Conservation (phyloP, 2,113 vertebrate genomes). For the Aegotheles bennettii region DNA sequence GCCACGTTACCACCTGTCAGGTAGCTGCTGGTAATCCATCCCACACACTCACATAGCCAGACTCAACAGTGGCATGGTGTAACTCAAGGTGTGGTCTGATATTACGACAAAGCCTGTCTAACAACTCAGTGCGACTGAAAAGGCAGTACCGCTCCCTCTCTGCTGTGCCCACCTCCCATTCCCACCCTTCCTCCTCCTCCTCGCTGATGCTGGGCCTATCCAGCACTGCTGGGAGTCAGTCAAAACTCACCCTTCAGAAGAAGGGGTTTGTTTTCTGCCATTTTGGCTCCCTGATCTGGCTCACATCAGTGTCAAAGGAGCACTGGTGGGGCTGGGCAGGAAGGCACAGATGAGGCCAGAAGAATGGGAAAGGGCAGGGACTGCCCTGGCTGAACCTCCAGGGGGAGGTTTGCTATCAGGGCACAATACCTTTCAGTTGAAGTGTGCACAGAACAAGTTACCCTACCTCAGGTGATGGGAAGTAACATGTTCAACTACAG, state of each 20-base stretch:
- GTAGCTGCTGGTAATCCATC: neutral
- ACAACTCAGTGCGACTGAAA: neutral
- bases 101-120: neutral
- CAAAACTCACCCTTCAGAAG: neutral
- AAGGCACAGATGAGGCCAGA: neutral
- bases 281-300: neutral
- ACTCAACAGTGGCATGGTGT: accelerated
- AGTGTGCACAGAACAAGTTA: neutral
- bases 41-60: neutral
- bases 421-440: neutral
- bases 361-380: neutral
- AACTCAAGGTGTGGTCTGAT: slow-evolving; percentile 21
- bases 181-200: neutral
- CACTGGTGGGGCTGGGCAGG: accelerated
- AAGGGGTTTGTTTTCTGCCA: neutral
- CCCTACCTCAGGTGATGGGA: neutral
- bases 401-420: neutral
- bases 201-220: neutral
- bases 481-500: neutral
- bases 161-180: neutral
- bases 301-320: neutral
- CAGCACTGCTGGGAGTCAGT: neutral
- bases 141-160: neutral
- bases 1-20: neutral
- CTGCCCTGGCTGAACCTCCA: neutral